Evolutionary conservation across 2,888 invertebrate species (phyloP).

Genomic region (Drosophila nr. fundita): DNA sequence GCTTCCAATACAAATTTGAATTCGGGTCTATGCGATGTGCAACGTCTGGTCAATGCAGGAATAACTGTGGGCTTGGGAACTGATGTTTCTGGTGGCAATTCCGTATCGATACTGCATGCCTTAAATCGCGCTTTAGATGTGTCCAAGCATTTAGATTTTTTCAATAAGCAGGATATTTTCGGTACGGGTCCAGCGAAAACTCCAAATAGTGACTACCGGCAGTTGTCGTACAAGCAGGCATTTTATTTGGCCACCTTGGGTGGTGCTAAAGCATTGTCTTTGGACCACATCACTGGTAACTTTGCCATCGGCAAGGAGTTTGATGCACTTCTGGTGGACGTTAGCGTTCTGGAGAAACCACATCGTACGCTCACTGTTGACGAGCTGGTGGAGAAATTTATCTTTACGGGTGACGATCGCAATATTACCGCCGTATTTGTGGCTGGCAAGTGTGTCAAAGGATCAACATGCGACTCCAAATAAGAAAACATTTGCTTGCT

Average conservation of each 20-base stretch:
- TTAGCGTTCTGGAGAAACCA: constrained; percentile 87
- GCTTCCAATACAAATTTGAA: constrained; percentile 92
- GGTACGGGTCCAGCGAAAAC: constrained; percentile 66
- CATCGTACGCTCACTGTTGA: constrained; percentile 86
- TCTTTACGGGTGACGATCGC: constrained; percentile 93
- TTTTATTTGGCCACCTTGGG: constrained; percentile 93
- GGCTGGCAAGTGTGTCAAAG: constrained; percentile 87
- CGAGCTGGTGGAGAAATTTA: constrained; percentile 90
- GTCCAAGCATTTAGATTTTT: constrained; percentile 89
- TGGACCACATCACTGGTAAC: constrained; percentile 91
- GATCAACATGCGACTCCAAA: neutral
- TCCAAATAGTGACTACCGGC: constrained; percentile 76
- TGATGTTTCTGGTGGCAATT: constrained; percentile 94
- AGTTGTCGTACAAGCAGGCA: constrained; percentile 90
- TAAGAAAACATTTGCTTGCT: constrained; percentile 12
- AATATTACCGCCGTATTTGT: constrained; percentile 92
- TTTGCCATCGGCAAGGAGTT: constrained; percentile 93
- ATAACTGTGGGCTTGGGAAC: constrained; percentile 94
- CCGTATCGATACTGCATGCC: constrained; percentile 90
- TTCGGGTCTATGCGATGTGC: constrained; percentile 93
- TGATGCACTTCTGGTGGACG: constrained; percentile 92
- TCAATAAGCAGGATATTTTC: constrained; percentile 84
- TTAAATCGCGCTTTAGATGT: constrained; percentile 90
- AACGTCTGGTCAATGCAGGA: constrained; percentile 87
- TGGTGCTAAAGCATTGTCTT: constrained; percentile 92